Base-by-base conservation (phyloP, 2,888 invertebrate species). In the Melanchra persicariae region DNA sequence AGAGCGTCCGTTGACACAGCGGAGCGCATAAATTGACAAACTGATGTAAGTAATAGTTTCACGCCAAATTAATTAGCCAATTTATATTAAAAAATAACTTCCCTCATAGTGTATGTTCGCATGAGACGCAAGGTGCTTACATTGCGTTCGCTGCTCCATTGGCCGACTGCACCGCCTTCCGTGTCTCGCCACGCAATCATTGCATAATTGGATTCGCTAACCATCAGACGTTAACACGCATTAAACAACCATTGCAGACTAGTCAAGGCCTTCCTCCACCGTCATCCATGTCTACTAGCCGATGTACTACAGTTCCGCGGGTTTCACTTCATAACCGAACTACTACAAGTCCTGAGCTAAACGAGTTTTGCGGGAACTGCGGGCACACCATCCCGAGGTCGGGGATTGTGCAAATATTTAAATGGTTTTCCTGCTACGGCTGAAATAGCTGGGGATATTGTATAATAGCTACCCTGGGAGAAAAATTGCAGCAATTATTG, bases 151-250 rank as follows among this genome's bases (percentile, higher is more conserved):
- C 89, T 93, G 94, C 93, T 94, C 95, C 90, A 94, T 93, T 95
- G 94, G 92, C 93, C 95, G 93, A 95, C 90, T 94, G 93, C 88
- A 90, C 85, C 87, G 91, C 90, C 94, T 95, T 95, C 95, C 95
- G 94, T 89, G 91, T 95, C 90, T 89, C 84, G 90, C 91, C 92
- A 94, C 92, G 93, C 92, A 92, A 93, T 86, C 58, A 86, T 94
- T 94, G 89, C 93, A 89, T 93, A 93, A 94, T 87, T 77, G 51
- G 40, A 82, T 77, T 81, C 77, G 78, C 76, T 76, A 82, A 86
- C 86, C 71, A 78, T 70, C 71, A 68, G 49, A 51, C 72, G 80
- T 81, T 85, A 77, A 77, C 72, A 81, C 83, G 82, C 85, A 81
- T 83, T 74, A 83, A 78, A 73, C 74, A 79, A 88, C 81, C 89